Evolutionary conservation across 1,140 invertebrate genomes (phyloP), one percentile per base, ranked within the genome.

Genomic region (Brachionus sp.): DNA sequence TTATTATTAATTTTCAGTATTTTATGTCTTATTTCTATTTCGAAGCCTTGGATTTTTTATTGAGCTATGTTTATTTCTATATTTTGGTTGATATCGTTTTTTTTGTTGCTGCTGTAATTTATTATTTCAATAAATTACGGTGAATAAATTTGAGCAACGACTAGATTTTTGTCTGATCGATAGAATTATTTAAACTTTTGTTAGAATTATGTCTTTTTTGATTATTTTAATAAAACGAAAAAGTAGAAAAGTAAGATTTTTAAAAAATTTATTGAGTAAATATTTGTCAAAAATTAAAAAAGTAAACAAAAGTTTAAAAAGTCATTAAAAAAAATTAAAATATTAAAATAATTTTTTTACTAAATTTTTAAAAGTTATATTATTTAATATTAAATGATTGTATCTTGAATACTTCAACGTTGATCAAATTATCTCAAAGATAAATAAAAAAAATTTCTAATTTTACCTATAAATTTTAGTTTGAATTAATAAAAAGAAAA

Each of bases 71-170:
- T 66, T 66, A 33, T 66, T 66, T 66, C 33, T 66, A 66, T 66
- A 66, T 37, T 70, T 70, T 70, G 66, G 29, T 70, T 70, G 66
- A 70, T 70, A 70, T 70, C 16, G 66, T 70, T 70, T 70, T 70
- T 68, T 70, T 70, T 70, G 66, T 70, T 70, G 66, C 66, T 70
- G 66, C 19, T 70, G 35, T 39, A 70, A 70, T 70, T 70, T 39
- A 37, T 39, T 37, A 70, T 70, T 70, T 39, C 16, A 29, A 29
- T 16, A 39, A 70, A 39, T 70, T 37, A 39, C n/a, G 29, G 37
- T 1, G 66, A 70, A 70, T 39, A 39, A 70, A 70, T 70, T 70
- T 19, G 12, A 37, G 10, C n/a, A 64, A 25, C 62, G 62, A 29
- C 25, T 70, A 42, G 9, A 70, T 7, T 57, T 57, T 57, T 6